Evolutionary conservation across 2,888 invertebrate genomes (phyloP).

Genomic region (Encarsia formosa): DNA sequence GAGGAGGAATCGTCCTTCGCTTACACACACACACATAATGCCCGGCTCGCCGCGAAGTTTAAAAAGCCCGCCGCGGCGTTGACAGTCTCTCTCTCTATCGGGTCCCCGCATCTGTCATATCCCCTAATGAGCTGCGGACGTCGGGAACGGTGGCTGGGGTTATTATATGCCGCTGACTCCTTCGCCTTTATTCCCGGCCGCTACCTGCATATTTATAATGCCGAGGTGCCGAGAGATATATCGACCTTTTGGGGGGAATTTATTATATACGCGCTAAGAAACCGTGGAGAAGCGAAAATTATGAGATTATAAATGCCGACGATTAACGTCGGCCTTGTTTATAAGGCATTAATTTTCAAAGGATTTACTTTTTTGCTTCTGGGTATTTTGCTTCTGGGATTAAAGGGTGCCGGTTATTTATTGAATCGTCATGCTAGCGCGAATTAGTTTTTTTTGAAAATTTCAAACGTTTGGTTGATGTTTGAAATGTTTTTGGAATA

Average conservation of each 20-base stretch:
- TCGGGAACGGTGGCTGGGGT: constrained; percentile 19
- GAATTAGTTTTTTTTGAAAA: not conserved
- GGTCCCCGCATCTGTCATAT: constrained; percentile 45
- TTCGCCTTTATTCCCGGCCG: not conserved
- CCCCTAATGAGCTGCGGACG: constrained; percentile 39
- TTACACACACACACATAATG: no score
- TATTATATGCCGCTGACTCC: constrained; percentile 35
- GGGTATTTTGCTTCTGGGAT: constrained; percentile 17
- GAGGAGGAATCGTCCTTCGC: constrained; percentile 9
- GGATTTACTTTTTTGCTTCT: constrained; percentile 11
- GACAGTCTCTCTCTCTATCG: constrained; percentile 17
- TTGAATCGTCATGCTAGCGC: no score
- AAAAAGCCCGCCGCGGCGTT: constrained; percentile 5
- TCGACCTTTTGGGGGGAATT: constrained; percentile 20
- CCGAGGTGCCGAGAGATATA: constrained; percentile 29
- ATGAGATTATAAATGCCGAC: constrained; percentile 30
- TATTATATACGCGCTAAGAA: no score
- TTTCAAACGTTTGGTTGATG: not conserved
- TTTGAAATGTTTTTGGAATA: no score
- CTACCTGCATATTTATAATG: not conserved
- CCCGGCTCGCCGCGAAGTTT: no score
- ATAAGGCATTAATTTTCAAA: constrained; percentile 24
- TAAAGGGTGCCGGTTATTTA: constrained; percentile 19
- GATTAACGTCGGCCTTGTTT: constrained; percentile 30
- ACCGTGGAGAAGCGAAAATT: no score